Evolutionary conservation across 2,113 vertebrate species (phyloP), one percentile per base, ranked within the genome.

Genomic region (Australoheros scitulus): DNA sequence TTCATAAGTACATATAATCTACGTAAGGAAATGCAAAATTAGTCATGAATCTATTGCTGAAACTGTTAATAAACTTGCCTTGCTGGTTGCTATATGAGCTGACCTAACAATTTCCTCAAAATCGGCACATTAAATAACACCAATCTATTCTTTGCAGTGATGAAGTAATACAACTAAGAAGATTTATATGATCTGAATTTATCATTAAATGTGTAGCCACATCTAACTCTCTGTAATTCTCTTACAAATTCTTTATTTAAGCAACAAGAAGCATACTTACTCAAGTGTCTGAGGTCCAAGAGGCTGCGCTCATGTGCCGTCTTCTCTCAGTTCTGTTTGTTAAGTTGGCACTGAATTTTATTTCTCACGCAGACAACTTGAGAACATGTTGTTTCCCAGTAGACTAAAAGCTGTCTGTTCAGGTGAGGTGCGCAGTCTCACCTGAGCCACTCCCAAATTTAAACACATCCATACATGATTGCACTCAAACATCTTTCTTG

Each of bases 401-500:
- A 18, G 3, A 81, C 61, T 77, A 24, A 80, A 75, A 80, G 4
- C 61, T 68, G 26, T 22, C 61, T 64, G 13, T 4, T 36, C 64
- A 91, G 87, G 82, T 77, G 76, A 80, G 64, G 22, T 22, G 64
- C 1, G 1, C 78, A 8, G 60, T 61, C 82, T 80, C 0, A 41
- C 75, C 59, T 83, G 29, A 76, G 68, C 88, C 91, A 87, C 92
- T 91, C 89, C 92, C 88, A 26, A 4, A 22, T 81, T 47, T 3
- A 2, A 81, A 63, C 56, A 26, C 70, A 65, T 58, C 59, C 82
- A 85, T 76, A 79, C 29, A 72, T 20, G 26, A 76, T 82, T 4
- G 11, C 55, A 79, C 50, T 41, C 0, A 22, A 24, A 6, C 57
- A 10, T 58, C 17, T 55, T 52, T 82, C 55, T 65, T 32, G 15